Evolutionary conservation across 2,888 invertebrate genomes (phyloP).

Genomic region (Cabera pusaria): DNA sequence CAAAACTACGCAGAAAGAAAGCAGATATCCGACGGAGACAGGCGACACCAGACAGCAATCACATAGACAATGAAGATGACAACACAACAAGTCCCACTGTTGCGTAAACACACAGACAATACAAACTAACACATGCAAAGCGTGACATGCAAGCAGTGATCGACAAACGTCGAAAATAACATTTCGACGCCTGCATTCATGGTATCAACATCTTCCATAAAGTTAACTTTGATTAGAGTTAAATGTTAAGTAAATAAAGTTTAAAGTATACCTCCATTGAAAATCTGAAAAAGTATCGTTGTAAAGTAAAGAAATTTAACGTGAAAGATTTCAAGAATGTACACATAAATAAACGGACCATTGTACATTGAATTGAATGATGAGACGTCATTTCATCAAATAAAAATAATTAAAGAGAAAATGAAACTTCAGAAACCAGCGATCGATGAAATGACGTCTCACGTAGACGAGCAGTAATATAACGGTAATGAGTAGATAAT

Average conservation of each 20-base stretch:
- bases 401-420: constrained; percentile 22
- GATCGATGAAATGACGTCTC: constrained; percentile 46
- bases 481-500: constrained; percentile 76
- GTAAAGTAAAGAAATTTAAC: constrained; percentile 52
- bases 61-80: constrained; percentile 64
- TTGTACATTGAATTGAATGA: constrained; percentile 52
- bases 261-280: constrained; percentile 65
- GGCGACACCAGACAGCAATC: constrained; percentile 55
- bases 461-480: constrained; percentile 48
- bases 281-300: constrained; percentile 65
- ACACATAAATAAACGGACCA: constrained; percentile 52
- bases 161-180: constrained; percentile 51
- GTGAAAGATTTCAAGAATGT: constrained; percentile 37
- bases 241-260: constrained; percentile 68
- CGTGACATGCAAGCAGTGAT: constrained; percentile 67
- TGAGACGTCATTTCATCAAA: constrained; percentile 58
- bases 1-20: constrained; percentile 62
- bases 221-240: constrained; percentile 71
- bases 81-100: constrained; percentile 67
- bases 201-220: constrained; percentile 62
- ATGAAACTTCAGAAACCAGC: constrained; percentile 29
- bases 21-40: constrained; percentile 52
- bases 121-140: constrained; percentile 42
- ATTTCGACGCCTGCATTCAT: constrained; percentile 50
- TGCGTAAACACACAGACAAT: constrained; percentile 52